Evolutionary conservation across 2,797 vertebrate genomes (phyloP), one percentile per base, ranked within the genome.

Genomic region (Pseudochromis fuscus): DNA sequence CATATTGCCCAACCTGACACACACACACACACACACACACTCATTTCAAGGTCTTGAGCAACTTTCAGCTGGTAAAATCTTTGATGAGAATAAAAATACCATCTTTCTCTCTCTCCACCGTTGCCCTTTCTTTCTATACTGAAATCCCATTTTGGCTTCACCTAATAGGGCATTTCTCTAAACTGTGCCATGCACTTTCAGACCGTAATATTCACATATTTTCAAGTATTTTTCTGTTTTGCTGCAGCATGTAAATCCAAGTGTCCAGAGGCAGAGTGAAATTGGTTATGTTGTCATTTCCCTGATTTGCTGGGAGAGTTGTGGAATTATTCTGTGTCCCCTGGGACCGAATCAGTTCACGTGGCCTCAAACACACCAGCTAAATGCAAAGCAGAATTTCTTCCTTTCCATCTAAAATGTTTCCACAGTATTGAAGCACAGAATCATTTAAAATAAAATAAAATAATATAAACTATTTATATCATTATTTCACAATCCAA

Each of bases 261-360:
- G 49, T 60, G 60, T 65, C 81, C 69, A 79, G 52, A 64, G 60
- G 77, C 81, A 52, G 50, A 73, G 67, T 62, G 62, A 74, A 77
- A 86, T 78, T 82, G 77, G 58, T 73, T 72, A 28, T 60, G 68
- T 58, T 85, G 73, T 82, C 49, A 72, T 83, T 61, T 68, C 35
- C n/a, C 52, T 16, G 37, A 76, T 80, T 80, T 82, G 58, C 70
- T 70, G 48, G 35, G 30, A 72, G 67, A 80, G 46, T 51, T 77
- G 77, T 63, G 35, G 53, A 77, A 75, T 64, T 81, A 77, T 82
- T 81, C n/a, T 59, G 72, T 62, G 25, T 81, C 75, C 61, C 46
- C 16, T 1, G 56, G 81, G 51, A 31, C 4, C 37, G 53, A 78
- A 71, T 82, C 48, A 45, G 30, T 57, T 82, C 66, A 61, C 16